phyloP scores from a whole-genome alignment of 2,113 vertebrate species.

The Montifringilla adamsi region DNA sequence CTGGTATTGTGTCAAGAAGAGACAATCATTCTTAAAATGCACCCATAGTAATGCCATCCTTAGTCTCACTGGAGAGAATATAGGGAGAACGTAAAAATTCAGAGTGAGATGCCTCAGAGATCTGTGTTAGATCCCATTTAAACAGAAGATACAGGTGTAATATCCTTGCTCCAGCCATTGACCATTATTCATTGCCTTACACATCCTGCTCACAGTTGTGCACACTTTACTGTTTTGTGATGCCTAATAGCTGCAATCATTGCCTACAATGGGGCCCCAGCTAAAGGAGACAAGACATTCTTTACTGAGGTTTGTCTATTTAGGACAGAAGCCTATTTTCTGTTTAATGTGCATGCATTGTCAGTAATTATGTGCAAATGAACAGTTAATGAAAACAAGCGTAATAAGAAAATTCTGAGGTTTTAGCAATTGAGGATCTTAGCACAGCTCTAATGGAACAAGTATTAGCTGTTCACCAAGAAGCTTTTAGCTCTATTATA shows the following conservation, averaged over 20 bases:
- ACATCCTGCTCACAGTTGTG: background rate
- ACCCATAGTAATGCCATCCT: background rate
- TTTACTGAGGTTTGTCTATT: background rate
- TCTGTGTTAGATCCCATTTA: background rate
- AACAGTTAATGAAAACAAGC: background rate
- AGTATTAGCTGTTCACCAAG: background rate
- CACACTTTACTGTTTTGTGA: background rate
- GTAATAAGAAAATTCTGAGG: background rate
- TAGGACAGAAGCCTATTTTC: constrained; percentile 29
- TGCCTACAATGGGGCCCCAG: background rate
- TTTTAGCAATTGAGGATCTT: background rate
- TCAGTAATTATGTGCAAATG: constrained; percentile 17
- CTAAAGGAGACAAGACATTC: background rate
- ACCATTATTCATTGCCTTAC: background rate
- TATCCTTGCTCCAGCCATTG: background rate
- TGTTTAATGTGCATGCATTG: constrained; percentile 8
- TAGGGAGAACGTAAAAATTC: background rate
- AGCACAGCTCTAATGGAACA: constrained; percentile 17
- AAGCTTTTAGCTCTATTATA: background rate
- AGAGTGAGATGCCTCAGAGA: background rate
- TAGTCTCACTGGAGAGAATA: background rate
- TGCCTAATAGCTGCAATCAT: background rate
- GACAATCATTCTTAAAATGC: background rate
- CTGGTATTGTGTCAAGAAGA: background rate
- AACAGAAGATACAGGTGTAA: background rate